Evolutionary conservation across 2,113 vertebrate genomes (phyloP).

Genomic region (Spheniscus mendiculus): DNA sequence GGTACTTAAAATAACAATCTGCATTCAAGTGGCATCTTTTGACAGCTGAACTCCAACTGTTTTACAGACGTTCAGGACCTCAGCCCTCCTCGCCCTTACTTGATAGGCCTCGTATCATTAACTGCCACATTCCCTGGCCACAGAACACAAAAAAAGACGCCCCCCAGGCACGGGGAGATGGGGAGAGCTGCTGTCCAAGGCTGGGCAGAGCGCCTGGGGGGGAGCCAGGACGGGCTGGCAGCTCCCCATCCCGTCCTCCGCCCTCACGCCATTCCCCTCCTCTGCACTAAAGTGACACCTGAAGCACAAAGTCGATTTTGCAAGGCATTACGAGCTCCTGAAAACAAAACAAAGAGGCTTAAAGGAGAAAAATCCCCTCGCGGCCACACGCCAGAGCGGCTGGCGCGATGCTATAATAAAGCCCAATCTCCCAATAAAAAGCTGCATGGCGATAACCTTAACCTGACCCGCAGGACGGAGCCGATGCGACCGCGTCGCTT

Average conservation of each 20-base stretch:
- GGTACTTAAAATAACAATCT: constrained; percentile 22
- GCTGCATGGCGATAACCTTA: not conserved
- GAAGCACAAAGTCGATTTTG: not conserved
- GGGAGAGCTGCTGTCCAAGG: not conserved
- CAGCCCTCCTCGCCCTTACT: not conserved
- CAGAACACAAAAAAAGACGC: not conserved
- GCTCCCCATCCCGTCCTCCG: not conserved
- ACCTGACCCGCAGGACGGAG: not conserved
- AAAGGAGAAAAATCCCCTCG: not conserved
- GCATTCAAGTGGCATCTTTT: not conserved
- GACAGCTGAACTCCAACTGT: not conserved
- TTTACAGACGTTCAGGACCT: not conserved
- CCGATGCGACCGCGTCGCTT: rapidly evolving
- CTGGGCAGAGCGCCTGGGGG: not conserved
- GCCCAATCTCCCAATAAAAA: not conserved
- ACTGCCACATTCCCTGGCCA: not conserved
- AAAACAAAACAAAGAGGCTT: not conserved
- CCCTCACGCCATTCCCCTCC: rapidly evolving
- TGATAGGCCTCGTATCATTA: not conserved
- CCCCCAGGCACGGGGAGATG: rapidly evolving
- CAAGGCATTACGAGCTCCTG: not conserved
- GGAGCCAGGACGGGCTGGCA: not conserved
- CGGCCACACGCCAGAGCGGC: not conserved
- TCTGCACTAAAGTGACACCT: not conserved
- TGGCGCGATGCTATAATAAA: not conserved